Evolutionary conservation across 2,113 vertebrate genomes (phyloP).

Genomic region (Pluvialis apricaria): DNA sequence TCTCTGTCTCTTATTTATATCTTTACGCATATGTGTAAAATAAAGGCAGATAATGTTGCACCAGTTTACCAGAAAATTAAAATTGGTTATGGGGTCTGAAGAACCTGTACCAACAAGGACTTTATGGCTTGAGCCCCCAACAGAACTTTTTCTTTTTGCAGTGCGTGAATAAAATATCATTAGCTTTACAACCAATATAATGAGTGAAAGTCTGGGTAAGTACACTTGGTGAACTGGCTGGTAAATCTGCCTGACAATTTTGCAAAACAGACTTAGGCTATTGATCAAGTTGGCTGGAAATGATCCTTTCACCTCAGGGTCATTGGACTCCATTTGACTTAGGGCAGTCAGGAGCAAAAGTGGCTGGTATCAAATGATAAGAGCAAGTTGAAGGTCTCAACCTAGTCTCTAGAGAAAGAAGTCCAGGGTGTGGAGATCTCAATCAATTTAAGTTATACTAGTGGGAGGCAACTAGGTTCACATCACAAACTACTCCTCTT

Average conservation of each 20-base stretch:
- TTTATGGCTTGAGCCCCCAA: background rate
- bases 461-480: background rate
- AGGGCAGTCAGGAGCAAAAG: slow-evolving; percentile 6
- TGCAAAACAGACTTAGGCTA: slow-evolving; percentile 10
- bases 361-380: slow-evolving; percentile 18
- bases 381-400: slow-evolving; percentile 22
- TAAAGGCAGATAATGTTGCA: background rate
- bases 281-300: slow-evolving; percentile 23
- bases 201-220: background rate
- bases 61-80: background rate
- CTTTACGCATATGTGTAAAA: background rate
- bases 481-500: background rate
- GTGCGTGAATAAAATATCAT: background rate
- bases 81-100: background rate
- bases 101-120: background rate
- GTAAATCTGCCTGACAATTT: slow-evolving; percentile 16
- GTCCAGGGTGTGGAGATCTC: background rate
- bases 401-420: background rate
- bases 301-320: slow-evolving; percentile 27
- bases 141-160: background rate
- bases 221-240: background rate
- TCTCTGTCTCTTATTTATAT: background rate
- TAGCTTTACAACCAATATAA: background rate
- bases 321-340: background rate
- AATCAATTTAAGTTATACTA: slow-evolving; percentile 21